These are phyloP conservation scores for Ceuthmochares aereus DNA, from an alignment of 2,113 vertebrate species.

Conservation along the genomic window DNA sequence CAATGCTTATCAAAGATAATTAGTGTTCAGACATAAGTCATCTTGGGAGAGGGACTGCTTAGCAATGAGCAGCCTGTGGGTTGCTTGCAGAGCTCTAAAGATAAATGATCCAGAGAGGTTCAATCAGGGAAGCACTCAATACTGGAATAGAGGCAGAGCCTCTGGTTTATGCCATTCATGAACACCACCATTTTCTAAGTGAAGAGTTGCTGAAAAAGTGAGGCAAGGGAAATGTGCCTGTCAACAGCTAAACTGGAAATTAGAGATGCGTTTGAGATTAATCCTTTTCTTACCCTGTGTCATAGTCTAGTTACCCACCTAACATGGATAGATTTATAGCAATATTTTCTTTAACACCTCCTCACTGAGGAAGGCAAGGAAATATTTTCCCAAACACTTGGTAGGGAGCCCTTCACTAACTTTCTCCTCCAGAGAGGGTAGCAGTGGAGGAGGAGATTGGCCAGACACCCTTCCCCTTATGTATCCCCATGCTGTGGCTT, in stretches of 20 bases:
- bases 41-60: not conserved
- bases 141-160: not conserved
- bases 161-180: not conserved
- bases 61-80: not conserved
- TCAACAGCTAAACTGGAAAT: not conserved
- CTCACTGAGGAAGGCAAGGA: not conserved
- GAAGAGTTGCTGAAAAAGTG: not conserved
- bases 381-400: not conserved
- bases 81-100: not conserved
- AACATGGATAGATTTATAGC: not conserved
- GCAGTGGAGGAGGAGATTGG: not conserved
- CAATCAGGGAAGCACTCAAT: not conserved
- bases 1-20: not conserved
- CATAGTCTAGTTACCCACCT: not conserved
- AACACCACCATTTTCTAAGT: not conserved
- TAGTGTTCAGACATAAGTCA: not conserved
- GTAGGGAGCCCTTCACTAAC: not conserved
- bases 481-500: fast-evolving
- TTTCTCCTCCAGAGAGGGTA: not conserved
- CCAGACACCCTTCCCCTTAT: not conserved
- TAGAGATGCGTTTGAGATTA: not conserved
- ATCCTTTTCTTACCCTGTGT: not conserved
- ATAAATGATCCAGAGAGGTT: not conserved
- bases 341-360: not conserved
- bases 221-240: not conserved